Conservation (phyloP, 2,888 invertebrate genomes). For the Clitarchus hookeri region DNA sequence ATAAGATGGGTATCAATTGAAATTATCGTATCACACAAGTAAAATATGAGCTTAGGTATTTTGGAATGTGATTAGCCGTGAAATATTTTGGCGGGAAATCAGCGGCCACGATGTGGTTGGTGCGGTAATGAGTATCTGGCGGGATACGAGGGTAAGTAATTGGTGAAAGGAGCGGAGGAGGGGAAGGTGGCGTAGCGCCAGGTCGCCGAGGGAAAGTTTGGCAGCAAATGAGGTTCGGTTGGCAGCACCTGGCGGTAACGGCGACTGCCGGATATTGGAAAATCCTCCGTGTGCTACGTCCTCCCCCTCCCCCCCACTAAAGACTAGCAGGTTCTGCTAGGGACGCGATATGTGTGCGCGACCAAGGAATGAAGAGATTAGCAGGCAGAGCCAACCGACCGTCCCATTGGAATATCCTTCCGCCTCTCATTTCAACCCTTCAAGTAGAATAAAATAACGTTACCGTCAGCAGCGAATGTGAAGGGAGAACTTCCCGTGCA, state of each 20-base stretch:
- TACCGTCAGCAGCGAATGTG: background rate
- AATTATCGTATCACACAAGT: too few relatives aligned
- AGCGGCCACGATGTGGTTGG: too few relatives aligned
- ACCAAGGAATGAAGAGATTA: constrained; percentile 14
- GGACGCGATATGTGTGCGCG: background rate
- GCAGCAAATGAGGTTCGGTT: constrained; percentile 2
- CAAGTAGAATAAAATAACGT: background rate
- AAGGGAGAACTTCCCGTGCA: background rate
- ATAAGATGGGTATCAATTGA: too few relatives aligned
- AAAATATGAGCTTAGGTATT: too few relatives aligned
- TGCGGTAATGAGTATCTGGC: too few relatives aligned
- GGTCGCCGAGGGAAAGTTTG: background rate
- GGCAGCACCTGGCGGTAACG: background rate
- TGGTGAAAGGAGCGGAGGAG: background rate
- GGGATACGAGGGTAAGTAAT: background rate
- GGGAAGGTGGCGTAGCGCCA: background rate
- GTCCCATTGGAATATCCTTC: background rate
- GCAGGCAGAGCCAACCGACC: background rate
- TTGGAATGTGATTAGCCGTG: too few relatives aligned
- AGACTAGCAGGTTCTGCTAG: background rate
- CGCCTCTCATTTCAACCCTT: background rate
- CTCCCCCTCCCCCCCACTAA: background rate
- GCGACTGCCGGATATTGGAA: background rate
- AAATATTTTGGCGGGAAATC: too few relatives aligned
- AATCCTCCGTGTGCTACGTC: background rate